Base-by-base conservation (phyloP, 2,888 invertebrate species). In the Dioctria rufipes region DNA sequence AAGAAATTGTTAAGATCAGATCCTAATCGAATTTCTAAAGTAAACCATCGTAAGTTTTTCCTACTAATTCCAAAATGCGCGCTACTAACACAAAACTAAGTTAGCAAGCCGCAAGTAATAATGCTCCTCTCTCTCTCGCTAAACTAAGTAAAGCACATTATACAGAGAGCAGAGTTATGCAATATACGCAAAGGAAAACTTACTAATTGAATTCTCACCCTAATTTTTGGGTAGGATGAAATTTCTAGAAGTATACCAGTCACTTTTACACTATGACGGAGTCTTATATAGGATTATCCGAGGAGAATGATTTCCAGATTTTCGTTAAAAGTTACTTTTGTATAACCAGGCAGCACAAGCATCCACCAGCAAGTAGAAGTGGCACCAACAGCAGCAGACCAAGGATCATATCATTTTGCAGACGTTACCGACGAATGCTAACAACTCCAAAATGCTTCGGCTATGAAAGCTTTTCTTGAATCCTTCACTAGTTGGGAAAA, bases 121-220 rank as follows among this genome's bases (percentile, higher is more conserved):
- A 8, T 46, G 43, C 67, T 25, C 46, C 40, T 13, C 43, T 25
- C 40, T 13, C 43, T 25, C 43, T 67, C 43, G n/a, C 67, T 67
- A 46, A 67, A 46, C 67, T 67, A 67, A 13, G 67, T 9, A 49
- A 49, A 9, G 67, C 11, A 13, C 49, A 25, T 67, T 49, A 13
- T 43, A 46, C 46, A 5, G 67, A 25, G 25, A 67, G 37, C n/a
- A 46, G 8, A 43, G 49, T 37, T 67, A n/a, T 67, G 67, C 67
- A 67, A 37, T 54, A 54, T 13, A 49, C 39, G 40, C 61, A 67
- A 13, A 67, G 67, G 25, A 67, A 46, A 67, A 67, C 67, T 67
- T 67, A 67, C 49, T 67, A 67, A 67, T 67, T 67, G 67, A 67
- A 67, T 67, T 67, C 40, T 67, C 37, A n/a, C 67, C 25, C 3